Base-by-base conservation (phyloP, 1,140 invertebrate species). In the Papilio dardanus region DNA sequence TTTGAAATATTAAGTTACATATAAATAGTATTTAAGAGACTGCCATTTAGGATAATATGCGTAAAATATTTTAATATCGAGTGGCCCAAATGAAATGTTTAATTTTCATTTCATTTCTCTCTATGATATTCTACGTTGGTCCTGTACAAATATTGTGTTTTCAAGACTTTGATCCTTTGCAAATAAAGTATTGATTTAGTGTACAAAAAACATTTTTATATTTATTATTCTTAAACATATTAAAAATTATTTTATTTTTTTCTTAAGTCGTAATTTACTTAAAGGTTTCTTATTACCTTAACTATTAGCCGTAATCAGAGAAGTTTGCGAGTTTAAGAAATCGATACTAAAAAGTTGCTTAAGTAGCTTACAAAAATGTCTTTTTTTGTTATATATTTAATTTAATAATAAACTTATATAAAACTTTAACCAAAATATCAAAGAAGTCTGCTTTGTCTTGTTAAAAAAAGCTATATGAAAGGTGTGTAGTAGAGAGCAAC, bases 111-210 rank as follows among this genome's bases (percentile, higher is more conserved):
- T 42, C 40, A 42, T 42, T 42, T 42, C 40, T 42, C 40, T 42
- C 16, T 42, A 40, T 14, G 40, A 42, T 42, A 42, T 42, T 42
- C 40, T 3, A 42, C 40, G 10, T 40, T 40, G 14, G 40, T 42
- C 40, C 40, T 42, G 16, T 42, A 42, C n/a, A 42, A 42, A 42
- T 42, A 42, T 42, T 42, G 40, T 42, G 40, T 42, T 42, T 42
- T n/a, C 14, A n/a, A 42, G 16, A n/a, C 42, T 46, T 46, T 46
- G 42, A 46, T 46, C 42, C 42, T 46, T 46, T 46, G 16, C 42
- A 46, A 46, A 46, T 46, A 46, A 46, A 46, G 16, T n/a, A 46
- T 46, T 46, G 42, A 46, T 46, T 46, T 46, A n/a, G 42, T 46
- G 4, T n/a, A 46, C 42, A 14, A 46, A 46, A 42, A n/a, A n/a